phyloP scores from a whole-genome alignment of 92 coral and sea anemone species.

The Nematostella vectensis region DNA sequence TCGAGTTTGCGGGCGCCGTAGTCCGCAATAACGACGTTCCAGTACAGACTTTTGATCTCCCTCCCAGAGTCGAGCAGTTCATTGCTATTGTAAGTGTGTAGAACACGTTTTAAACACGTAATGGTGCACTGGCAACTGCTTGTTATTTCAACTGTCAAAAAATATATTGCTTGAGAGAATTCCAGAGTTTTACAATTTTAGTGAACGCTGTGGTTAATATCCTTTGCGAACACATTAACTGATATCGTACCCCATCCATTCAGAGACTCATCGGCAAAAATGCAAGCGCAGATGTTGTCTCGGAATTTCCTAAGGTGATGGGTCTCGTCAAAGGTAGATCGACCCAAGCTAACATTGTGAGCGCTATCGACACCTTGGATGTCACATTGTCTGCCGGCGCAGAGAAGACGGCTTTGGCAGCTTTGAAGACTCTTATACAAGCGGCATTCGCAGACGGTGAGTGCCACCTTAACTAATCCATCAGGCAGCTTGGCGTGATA shows the following conservation, averaged over 20 bases:
- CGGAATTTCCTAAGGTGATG: background rate
- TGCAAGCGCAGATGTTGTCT: background rate
- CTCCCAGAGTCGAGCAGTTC: background rate
- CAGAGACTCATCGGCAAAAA: constrained; percentile 3
- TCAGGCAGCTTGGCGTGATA: too few relatives aligned
- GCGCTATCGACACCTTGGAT: background rate
- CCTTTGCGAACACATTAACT: too few relatives aligned
- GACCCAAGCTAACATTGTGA: background rate
- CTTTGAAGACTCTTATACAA: background rate
- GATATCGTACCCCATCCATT: too few relatives aligned
- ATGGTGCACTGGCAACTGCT: too few relatives aligned
- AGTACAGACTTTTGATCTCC: background rate
- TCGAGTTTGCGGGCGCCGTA: background rate
- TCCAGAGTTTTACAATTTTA: too few relatives aligned
- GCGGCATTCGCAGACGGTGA: background rate
- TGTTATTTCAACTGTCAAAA: too few relatives aligned
- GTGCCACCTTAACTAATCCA: too few relatives aligned
- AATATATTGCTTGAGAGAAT: too few relatives aligned
- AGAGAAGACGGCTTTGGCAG: background rate
- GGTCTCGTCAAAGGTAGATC: too few relatives aligned
- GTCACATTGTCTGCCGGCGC: constrained; percentile 1
- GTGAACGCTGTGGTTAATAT: too few relatives aligned
- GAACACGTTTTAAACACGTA: too few relatives aligned
- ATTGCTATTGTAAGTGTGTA: constrained; percentile 3
- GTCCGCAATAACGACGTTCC: background rate